Evolutionary conservation across 2,888 invertebrate genomes (phyloP).

Genomic region (Caenorhabditis wallacei): DNA sequence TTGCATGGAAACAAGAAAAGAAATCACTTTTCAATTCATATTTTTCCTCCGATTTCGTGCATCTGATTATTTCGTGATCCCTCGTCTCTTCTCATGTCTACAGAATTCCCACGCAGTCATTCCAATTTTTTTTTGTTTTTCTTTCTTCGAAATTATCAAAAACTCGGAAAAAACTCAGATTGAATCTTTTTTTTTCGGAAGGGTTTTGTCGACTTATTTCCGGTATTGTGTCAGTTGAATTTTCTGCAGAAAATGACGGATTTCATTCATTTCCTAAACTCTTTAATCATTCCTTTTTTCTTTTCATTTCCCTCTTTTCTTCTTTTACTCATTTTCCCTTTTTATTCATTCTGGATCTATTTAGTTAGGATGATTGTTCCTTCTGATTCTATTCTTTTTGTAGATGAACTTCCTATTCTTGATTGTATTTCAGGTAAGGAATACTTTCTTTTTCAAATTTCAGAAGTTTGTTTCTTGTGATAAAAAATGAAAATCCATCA

Average conservation of each 20-base stretch:
- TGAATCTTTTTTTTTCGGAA: not conserved
- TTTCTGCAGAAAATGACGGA: conserved; percentile 43
- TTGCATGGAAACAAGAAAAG: conserved; percentile 21
- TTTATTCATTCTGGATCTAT: not conserved
- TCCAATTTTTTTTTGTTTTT: conserved; percentile 22
- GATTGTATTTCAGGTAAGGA: conserved; percentile 54
- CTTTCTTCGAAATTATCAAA: conserved; percentile 6
- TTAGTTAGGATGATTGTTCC: conserved; percentile 40
- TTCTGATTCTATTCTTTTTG: conserved; percentile 48
- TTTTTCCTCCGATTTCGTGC: not conserved
- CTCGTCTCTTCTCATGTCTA: not conserved
- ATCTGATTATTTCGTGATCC: conserved; percentile 36
- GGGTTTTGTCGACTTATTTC: conserved; percentile 12
- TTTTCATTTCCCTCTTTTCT: not conserved
- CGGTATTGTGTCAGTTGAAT: conserved; percentile 10
- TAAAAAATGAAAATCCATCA: no score
- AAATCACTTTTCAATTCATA: not conserved
- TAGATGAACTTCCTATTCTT: conserved; percentile 59
- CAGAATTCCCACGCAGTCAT: conserved; percentile 47
- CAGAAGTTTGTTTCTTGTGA: no score
- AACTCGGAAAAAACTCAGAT: not conserved
- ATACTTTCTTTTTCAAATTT: not conserved
- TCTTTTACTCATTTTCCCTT: not conserved
- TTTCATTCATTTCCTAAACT: conserved; percentile 45
- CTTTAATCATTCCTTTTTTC: conserved; percentile 45